Evolutionary conservation across 2,113 vertebrate species (phyloP).

Genomic region (Prietella phreatophila): DNA sequence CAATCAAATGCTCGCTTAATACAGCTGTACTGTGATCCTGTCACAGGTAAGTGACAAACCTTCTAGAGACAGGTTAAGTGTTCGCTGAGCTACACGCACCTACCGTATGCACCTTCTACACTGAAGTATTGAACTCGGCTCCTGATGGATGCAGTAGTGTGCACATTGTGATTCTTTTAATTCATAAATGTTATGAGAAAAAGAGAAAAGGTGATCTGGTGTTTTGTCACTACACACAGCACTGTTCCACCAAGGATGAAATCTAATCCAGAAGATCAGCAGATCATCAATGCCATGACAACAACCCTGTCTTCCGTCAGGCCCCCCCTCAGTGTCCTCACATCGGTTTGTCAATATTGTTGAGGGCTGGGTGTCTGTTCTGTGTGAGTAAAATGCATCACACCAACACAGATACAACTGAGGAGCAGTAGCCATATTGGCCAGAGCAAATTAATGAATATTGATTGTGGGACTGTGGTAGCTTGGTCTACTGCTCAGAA

Average conservation of each 20-base stretch:
- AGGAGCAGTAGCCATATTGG: neutral
- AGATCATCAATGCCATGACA: neutral
- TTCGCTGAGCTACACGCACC: neutral
- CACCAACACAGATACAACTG: neutral
- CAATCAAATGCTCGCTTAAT: neutral
- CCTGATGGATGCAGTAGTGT: neutral
- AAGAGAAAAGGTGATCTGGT: neutral
- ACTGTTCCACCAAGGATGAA: neutral
- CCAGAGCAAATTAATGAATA: constrained; percentile 1
- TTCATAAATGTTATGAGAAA: neutral
- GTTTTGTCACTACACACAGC: neutral
- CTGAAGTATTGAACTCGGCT: neutral
- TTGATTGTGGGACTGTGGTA: too few species aligned
- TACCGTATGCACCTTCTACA: neutral
- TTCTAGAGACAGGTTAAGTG: neutral
- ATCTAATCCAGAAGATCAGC: neutral
- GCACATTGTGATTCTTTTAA: neutral
- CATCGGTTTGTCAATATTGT: neutral
- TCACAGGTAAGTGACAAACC: neutral
- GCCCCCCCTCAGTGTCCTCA: neutral
- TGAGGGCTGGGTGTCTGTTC: constrained; percentile 21
- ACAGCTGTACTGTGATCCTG: neutral
- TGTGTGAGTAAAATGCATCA: constrained; percentile 1
- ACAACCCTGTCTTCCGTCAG: neutral
- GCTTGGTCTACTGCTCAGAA: too few species aligned